phyloP scores from a whole-genome alignment of 2,888 invertebrate genomes.

The Pinctada fucata region DNA sequence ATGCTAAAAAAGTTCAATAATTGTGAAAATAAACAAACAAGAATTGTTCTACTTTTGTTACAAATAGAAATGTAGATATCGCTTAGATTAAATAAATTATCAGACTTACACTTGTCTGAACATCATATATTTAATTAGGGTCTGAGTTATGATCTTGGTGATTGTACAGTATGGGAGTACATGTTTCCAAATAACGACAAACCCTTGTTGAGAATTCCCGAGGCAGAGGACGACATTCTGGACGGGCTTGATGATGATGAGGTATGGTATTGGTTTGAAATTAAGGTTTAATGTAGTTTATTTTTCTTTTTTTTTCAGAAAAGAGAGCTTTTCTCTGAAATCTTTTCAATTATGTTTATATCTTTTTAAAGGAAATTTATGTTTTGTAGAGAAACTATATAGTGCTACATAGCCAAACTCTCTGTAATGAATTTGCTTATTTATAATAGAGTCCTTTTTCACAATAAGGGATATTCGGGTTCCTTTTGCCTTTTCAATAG shows the following conservation, averaged over 20 bases:
- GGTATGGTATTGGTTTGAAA: slow-evolving; percentile 44
- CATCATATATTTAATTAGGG: slow-evolving; percentile 50
- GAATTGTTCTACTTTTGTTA: no score
- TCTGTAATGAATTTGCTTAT: no score
- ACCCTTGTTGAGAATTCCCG: slow-evolving; percentile 71
- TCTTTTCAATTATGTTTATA: neutral
- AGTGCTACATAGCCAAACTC: no score
- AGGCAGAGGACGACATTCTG: slow-evolving; percentile 68
- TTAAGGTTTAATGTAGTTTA: neutral
- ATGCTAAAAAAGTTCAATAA: no score
- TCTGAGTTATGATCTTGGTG: slow-evolving; percentile 75
- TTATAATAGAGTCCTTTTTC: no score
- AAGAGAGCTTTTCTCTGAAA: neutral
- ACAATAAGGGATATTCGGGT: no score
- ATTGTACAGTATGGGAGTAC: slow-evolving; percentile 76
- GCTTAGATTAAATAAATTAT: no score
- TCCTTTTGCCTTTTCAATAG: no score
- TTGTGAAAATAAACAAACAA: no score
- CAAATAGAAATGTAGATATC: no score
- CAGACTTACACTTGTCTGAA: no score
- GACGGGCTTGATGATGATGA: slow-evolving; percentile 75
- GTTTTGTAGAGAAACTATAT: neutral
- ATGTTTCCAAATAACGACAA: slow-evolving; percentile 76
- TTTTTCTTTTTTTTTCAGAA: neutral
- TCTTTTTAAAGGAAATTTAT: slow-evolving; percentile 6